Percentiles rank a stretch among this genome's conserved stretches.
These are phyloP conservation scores for Manis pentadactyla DNA, from an alignment of 2,797 vertebrate genomes.

Conservation along the genomic window DNA sequence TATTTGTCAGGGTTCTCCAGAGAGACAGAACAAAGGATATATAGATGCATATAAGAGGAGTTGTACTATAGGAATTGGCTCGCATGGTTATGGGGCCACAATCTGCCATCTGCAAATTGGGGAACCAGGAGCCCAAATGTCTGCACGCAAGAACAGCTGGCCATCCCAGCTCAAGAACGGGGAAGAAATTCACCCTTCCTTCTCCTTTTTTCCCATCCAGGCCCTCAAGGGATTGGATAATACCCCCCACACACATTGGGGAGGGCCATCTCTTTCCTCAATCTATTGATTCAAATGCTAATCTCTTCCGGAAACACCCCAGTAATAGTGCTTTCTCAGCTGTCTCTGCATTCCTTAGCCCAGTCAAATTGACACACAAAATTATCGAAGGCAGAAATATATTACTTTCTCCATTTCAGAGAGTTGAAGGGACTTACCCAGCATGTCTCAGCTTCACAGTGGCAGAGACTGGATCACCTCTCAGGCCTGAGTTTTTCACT, in stretches of 20 bases:
- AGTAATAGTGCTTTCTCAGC: background rate
- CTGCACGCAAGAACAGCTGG: rapidly evolving
- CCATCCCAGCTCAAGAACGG: background rate
- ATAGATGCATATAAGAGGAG: background rate
- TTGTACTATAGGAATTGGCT: background rate
- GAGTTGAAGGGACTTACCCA: background rate
- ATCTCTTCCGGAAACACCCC: background rate
- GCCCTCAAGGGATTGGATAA: background rate
- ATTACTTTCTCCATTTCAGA: background rate
- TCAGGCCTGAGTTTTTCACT: background rate
- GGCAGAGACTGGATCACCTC: background rate
- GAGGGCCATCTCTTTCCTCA: background rate
- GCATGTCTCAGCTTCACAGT: background rate
- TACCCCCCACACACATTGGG: rapidly evolving
- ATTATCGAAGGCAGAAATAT: background rate
- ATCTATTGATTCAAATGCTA: background rate
- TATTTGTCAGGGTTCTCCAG: background rate
- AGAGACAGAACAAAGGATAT: slow-evolving; percentile 11
- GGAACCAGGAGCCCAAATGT: background rate
- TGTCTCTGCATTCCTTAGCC: background rate
- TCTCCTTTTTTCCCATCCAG: background rate
- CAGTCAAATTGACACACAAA: background rate
- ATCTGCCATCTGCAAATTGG: background rate
- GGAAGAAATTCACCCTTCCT: background rate
- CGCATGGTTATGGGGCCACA: background rate